These are phyloP conservation scores for Colius striatus DNA, from an alignment of 2,113 vertebrate species.

Conservation along the genomic window DNA sequence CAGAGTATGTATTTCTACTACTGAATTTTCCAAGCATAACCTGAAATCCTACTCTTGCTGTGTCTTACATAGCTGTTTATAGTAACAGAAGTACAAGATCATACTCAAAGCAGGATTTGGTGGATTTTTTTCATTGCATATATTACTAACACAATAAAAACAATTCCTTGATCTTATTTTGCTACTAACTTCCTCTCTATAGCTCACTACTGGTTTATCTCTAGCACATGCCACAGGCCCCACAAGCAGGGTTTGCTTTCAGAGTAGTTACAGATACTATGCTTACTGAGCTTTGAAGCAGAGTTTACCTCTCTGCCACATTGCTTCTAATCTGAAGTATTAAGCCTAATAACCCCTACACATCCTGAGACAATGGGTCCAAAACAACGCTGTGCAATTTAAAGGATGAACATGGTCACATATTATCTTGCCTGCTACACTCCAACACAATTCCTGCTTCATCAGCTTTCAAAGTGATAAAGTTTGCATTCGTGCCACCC, in stretches of 20 bases:
- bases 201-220: background rate
- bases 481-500: background rate
- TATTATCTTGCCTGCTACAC: background rate
- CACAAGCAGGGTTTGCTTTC: background rate
- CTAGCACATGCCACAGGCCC: background rate
- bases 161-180: background rate
- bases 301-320: background rate
- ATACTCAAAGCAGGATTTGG: background rate
- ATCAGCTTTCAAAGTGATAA: background rate
- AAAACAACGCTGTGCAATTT: background rate
- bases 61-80: background rate
- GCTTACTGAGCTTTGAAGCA: background rate
- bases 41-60: background rate
- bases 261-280: background rate
- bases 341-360: background rate
- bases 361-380: background rate
- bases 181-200: background rate
- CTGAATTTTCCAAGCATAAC: background rate
- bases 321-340: background rate
- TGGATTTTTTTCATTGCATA: background rate
- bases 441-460: background rate
- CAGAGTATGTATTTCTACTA: background rate
- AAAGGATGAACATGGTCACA: background rate
- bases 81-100: background rate
- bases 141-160: background rate